These are phyloP conservation scores for Zaprionus nigranus DNA, from an alignment of 1,140 invertebrate genomes.

Conservation along the genomic window DNA sequence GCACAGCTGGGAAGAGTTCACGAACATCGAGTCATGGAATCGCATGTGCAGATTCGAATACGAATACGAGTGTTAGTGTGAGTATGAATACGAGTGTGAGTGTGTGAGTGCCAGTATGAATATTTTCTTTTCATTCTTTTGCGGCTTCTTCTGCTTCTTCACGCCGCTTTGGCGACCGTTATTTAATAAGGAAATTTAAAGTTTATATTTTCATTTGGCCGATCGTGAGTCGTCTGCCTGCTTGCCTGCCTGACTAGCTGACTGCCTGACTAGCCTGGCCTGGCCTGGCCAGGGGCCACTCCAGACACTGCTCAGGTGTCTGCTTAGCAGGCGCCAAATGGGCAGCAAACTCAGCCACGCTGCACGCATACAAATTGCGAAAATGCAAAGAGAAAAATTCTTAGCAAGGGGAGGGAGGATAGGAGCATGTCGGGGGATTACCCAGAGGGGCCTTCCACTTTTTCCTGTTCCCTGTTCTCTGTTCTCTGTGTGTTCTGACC, in stretches of 20 bases:
- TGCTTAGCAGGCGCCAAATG: slow-evolving; percentile 71
- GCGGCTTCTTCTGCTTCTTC: slow-evolving; percentile 6
- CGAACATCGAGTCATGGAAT: slow-evolving; percentile 21
- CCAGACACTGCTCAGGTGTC: slow-evolving; percentile 42
- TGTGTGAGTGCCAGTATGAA: neutral
- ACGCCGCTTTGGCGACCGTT: slow-evolving; percentile 65
- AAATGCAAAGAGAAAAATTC: slow-evolving; percentile 62
- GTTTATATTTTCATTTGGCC: slow-evolving; percentile 58
- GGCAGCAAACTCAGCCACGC: slow-evolving; percentile 53
- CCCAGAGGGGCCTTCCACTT: neutral
- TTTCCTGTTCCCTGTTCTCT: neutral
- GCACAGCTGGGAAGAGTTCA: slow-evolving; percentile 6
- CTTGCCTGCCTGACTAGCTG: neutral
- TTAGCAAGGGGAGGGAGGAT: neutral
- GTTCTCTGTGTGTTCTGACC: slow-evolving; percentile 15
- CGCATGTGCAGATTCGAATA: neutral
- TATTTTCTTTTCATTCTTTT: slow-evolving; percentile 7
- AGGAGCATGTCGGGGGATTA: too few species aligned
- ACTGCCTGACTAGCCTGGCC: slow-evolving; percentile 13
- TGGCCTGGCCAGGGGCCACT: slow-evolving; percentile 29
- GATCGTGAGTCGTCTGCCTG: slow-evolving; percentile 39
- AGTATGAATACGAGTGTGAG: neutral
- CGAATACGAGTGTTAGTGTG: neutral
- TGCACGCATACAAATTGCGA: slow-evolving; percentile 68
- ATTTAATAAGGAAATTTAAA: slow-evolving; percentile 78